Percentiles rank a stretch among this genome's conserved stretches.
Conservation (phyloP, 1,140 invertebrate genomes). For the Globodera rostochiensis region DNA sequence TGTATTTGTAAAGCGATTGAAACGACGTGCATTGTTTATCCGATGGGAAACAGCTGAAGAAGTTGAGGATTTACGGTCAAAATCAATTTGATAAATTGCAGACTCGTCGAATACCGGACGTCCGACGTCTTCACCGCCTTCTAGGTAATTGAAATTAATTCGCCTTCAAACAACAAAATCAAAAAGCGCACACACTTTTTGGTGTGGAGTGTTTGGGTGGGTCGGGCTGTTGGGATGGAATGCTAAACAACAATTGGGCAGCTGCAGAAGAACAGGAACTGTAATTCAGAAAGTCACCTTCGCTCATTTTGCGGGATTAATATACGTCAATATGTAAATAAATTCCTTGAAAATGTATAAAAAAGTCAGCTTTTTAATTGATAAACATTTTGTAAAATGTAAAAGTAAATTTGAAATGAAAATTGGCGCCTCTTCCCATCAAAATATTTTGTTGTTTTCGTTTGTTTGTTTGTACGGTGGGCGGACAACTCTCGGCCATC, state of each 20-base stretch:
- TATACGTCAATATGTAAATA: not conserved
- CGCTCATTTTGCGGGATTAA: not conserved
- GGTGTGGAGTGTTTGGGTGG: constrained; percentile 9
- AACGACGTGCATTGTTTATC: not conserved
- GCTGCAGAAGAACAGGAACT: not conserved
- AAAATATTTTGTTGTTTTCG: too few relatives aligned
- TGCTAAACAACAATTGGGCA: not conserved
- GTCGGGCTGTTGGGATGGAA: constrained; percentile 3
- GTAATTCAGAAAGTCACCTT: not conserved
- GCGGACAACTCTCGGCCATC: too few relatives aligned
- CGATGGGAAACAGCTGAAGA: not conserved
- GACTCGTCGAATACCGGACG: not conserved
- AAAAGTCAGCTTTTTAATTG: too few relatives aligned
- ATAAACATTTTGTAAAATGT: too few relatives aligned
- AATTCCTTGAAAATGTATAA: too few relatives aligned
- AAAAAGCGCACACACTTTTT: constrained; percentile 3
- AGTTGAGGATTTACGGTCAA: not conserved
- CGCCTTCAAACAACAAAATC: not conserved
- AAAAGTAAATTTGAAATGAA: too few relatives aligned
- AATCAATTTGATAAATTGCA: not conserved
- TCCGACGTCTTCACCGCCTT: constrained; percentile 2
- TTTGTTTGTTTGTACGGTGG: too few relatives aligned
- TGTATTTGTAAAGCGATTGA: not conserved
- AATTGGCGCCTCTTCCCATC: too few relatives aligned
- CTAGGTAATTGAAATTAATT: not conserved